Evolutionary conservation across 2,888 invertebrate genomes (phyloP), one percentile per base, ranked within the genome.

Genomic region (Philopedon plagiatum): DNA sequence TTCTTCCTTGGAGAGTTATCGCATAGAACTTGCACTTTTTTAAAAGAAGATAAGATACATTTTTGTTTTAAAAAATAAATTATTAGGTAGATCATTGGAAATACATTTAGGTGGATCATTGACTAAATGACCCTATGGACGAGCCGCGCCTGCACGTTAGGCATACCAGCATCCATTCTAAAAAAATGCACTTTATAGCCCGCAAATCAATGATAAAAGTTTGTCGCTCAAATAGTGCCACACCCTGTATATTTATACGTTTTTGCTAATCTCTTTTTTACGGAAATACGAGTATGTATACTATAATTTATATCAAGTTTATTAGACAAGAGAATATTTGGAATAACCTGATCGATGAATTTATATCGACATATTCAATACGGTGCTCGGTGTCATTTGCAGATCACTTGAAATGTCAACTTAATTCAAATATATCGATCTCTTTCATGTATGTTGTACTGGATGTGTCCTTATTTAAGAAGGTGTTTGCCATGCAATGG

Each of bases 361-460:
- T 0, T 13, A 57, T 57, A 37, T 32, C 37, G 23, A 8, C 3
- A 15, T 32, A 7, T 34, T 57, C 37, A 13, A 39, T 15, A 34
- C 11, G 21, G 7, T 23, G 5, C 60, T 44, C n/a, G 26, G 44
- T 41, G 60, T 41, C 60, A 60, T 9, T 26, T n/a, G 13, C 60
- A 60, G 60, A 26, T 41, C 60, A 60, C 60, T 60, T 26, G 60
- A 60, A 60, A 60, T 60, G 60, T 60, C 41, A 23, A 26, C 41
- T 41, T 21, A 41, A 60, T 26, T 41, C 15, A 23, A 41, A 41
- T 60, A 26, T 60, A 60, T 60, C 8, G 41, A 60, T 60, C 26
- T 23, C 15, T 41, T 60, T 26, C 18, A 11, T 41, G 0, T n/a
- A n/a, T 23, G 15, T 60, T 60, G 60, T 26, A 41, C 8, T 44